Conservation (phyloP, 2,888 invertebrate genomes). For the Automeris io region DNA sequence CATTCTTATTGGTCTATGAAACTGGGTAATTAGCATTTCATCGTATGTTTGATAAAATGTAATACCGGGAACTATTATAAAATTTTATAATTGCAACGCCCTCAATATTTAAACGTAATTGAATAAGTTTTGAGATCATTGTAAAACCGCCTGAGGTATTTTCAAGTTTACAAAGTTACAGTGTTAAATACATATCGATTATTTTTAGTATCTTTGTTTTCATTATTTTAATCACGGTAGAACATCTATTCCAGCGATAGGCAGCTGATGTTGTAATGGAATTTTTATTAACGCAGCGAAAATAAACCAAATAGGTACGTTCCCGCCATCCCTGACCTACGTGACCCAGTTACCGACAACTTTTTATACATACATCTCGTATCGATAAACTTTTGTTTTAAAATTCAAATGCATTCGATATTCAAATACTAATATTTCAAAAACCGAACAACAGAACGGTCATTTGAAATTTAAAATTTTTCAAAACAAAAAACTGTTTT, state of each 20-base stretch:
- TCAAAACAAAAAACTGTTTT: no score
- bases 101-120: no score
- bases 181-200: no score
- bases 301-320: constrained; percentile 28
- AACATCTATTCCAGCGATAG: constrained; percentile 18
- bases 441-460: constrained; percentile 16
- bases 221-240: constrained; percentile 16
- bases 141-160: no score
- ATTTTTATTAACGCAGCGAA: constrained; percentile 37
- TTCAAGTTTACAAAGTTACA: no score
- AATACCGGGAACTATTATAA: no score
- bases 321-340: constrained; percentile 43
- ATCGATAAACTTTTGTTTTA: constrained; percentile 10
- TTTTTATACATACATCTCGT: constrained; percentile 17
- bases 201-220: no score
- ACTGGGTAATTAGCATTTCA: no score
- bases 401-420: constrained; percentile 25
- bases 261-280: constrained; percentile 27
- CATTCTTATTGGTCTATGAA: no score
- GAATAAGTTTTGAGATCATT: no score
- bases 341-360: constrained; percentile 36
- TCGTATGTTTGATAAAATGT: no score
- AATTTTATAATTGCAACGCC: no score
- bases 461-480: constrained; percentile 27
- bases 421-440: constrained; percentile 16